Evolutionary conservation across 2,113 vertebrate genomes (phyloP).

Genomic region (Rana temporaria): DNA sequence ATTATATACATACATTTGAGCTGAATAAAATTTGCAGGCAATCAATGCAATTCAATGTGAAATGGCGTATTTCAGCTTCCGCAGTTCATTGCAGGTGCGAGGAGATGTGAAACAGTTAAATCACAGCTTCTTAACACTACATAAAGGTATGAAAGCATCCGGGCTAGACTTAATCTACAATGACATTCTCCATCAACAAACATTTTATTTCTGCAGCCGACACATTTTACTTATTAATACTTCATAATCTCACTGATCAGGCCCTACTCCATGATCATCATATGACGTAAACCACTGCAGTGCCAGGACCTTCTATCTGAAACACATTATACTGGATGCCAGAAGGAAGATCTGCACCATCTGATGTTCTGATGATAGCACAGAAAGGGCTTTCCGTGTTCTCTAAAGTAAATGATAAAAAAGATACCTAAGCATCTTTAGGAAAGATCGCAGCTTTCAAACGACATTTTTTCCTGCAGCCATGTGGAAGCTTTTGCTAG

Average conservation of each 20-base stretch:
- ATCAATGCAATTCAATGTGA: conserved; percentile 37
- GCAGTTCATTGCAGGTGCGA: not conserved
- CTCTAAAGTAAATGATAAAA: conserved; percentile 52
- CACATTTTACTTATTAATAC: conserved; percentile 41
- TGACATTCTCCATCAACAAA: conserved; percentile 24
- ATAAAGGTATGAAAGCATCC: conserved; percentile 1
- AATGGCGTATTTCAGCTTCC: conserved; percentile 22
- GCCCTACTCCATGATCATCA: conserved; percentile 1
- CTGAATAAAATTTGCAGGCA: conserved; percentile 48
- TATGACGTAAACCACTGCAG: conserved; percentile 41
- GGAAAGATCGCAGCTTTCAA: conserved; percentile 62
- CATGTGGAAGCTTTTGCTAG: conserved; percentile 61
- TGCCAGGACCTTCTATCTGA: conserved; percentile 11
- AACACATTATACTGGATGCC: conserved; percentile 23
- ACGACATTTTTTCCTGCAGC: conserved; percentile 61
- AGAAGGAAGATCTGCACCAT: conserved; percentile 32
- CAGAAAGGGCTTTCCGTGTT: conserved; percentile 1
- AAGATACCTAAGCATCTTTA: conserved; percentile 59
- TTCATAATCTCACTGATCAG: conserved; percentile 30
- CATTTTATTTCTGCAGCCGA: conserved; percentile 14
- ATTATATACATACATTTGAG: conserved; percentile 53
- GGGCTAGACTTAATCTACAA: conserved; percentile 24
- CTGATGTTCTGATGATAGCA: conserved; percentile 38
- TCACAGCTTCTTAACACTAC: not conserved
- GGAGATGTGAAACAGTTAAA: conserved; percentile 32